A percentile compares a stretch with the other conserved stretches of the same genome.
phyloP scores from a whole-genome alignment of 1,140 invertebrate genomes.

The Ceratina australensis region DNA sequence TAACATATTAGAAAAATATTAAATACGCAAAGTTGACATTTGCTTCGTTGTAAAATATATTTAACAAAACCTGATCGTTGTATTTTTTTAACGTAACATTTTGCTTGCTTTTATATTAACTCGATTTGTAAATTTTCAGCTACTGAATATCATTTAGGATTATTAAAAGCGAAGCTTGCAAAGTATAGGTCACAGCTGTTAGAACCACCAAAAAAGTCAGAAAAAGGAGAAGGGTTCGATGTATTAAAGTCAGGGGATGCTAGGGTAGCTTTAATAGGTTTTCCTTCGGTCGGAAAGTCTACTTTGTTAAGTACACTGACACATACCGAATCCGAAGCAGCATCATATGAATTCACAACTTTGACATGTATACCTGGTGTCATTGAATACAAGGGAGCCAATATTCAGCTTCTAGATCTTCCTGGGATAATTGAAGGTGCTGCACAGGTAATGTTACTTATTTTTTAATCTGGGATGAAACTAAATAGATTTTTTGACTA shows the following conservation, averaged over 20 bases:
- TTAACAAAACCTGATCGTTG: neutral
- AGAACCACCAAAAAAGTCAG: slow-evolving; percentile 96
- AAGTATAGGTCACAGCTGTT: slow-evolving; percentile 97
- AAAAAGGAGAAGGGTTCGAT: slow-evolving; percentile 99
- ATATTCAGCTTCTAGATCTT: slow-evolving; percentile 98
- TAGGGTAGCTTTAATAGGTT: slow-evolving; percentile 97
- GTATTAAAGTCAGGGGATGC: slow-evolving; percentile 99
- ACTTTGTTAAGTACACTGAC: slow-evolving; percentile 96
- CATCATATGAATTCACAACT: slow-evolving; percentile 99
- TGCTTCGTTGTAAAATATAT: neutral
- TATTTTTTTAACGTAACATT: neutral
- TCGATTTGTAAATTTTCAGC: slow-evolving; percentile 83
- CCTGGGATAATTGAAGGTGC: slow-evolving; percentile 99
- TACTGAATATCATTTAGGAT: slow-evolving; percentile 99
- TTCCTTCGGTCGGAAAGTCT: slow-evolving; percentile 98
- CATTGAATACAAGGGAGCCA: slow-evolving; percentile 98
- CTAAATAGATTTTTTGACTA: slow-evolving; percentile 9
- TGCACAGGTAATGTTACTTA: slow-evolving; percentile 82
- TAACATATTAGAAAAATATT: neutral
- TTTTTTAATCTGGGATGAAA: too few species aligned
- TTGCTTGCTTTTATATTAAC: neutral
- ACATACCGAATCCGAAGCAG: slow-evolving; percentile 96
- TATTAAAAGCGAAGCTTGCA: slow-evolving; percentile 98
- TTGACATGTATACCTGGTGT: slow-evolving; percentile 99
- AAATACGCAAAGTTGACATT: neutral